phyloP scores from a whole-genome alignment of 2,113 vertebrate genomes.

The Malaclemys terrapin region DNA sequence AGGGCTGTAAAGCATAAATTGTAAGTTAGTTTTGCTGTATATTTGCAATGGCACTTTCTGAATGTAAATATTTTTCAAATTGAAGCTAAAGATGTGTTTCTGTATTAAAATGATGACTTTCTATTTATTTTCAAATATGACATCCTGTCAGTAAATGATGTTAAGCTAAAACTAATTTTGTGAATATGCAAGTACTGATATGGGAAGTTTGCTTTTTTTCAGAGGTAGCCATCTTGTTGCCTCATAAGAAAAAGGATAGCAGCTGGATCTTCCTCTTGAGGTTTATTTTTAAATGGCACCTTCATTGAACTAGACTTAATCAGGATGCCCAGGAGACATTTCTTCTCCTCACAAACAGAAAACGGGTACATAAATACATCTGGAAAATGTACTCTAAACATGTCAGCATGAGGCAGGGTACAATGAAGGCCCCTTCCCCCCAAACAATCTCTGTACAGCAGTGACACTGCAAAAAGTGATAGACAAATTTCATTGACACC shows the following conservation, averaged over 20 bases:
- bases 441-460: too few relatives aligned
- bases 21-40: conserved; percentile 71
- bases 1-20: conserved; percentile 54
- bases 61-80: conserved; percentile 69
- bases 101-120: conserved; percentile 46
- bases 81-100: conserved; percentile 21
- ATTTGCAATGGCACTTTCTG: conserved; percentile 82
- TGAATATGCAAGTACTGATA: neutral
- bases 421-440: too few relatives aligned
- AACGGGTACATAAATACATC: neutral
- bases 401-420: too few relatives aligned
- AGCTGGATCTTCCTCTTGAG: neutral
- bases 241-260: fast-evolving
- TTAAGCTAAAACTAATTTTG: fast-evolving
- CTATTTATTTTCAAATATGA: conserved; percentile 73
- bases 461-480: too few relatives aligned
- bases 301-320: neutral
- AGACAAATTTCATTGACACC: too few relatives aligned
- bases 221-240: neutral
- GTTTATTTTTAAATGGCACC: neutral
- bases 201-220: neutral
- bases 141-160: neutral
- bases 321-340: neutral
- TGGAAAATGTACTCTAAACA: neutral
- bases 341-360: neutral